Evolutionary conservation across 2,113 vertebrate genomes (phyloP).

Genomic region (Pimephales promelas): DNA sequence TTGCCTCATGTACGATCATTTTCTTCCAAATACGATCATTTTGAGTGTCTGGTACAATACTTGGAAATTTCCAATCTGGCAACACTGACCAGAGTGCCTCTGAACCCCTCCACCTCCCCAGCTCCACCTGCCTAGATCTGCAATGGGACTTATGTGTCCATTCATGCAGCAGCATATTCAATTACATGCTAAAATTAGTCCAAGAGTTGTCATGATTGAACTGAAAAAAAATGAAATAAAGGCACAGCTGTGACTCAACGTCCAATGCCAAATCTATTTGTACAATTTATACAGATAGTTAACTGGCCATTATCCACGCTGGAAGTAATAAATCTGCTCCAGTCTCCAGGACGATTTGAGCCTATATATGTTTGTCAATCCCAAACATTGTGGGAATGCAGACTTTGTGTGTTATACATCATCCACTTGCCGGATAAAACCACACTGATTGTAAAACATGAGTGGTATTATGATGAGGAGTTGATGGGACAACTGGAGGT

Average conservation of each 20-base stretch:
- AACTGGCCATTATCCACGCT: neutral
- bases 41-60: too few relatives aligned
- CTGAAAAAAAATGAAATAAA: too few relatives aligned
- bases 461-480: slow-evolving; percentile 26
- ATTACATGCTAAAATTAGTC: neutral
- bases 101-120: too few relatives aligned
- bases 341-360: neutral
- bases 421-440: neutral
- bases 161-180: neutral
- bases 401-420: neutral
- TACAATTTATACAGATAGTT: neutral
- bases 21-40: too few relatives aligned
- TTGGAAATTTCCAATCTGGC: too few relatives aligned
- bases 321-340: neutral
- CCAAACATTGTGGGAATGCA: neutral
- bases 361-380: neutral
- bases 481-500: slow-evolving; percentile 13
- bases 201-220: neutral
- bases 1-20: too few relatives aligned
- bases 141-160: too few relatives aligned
- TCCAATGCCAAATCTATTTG: neutral
- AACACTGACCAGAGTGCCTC: too few relatives aligned
- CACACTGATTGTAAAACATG: neutral
- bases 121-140: too few relatives aligned
- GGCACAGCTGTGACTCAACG: too few relatives aligned